Evolutionary conservation across 2,797 vertebrate genomes (phyloP).

Genomic region (Pampus argenteus): DNA sequence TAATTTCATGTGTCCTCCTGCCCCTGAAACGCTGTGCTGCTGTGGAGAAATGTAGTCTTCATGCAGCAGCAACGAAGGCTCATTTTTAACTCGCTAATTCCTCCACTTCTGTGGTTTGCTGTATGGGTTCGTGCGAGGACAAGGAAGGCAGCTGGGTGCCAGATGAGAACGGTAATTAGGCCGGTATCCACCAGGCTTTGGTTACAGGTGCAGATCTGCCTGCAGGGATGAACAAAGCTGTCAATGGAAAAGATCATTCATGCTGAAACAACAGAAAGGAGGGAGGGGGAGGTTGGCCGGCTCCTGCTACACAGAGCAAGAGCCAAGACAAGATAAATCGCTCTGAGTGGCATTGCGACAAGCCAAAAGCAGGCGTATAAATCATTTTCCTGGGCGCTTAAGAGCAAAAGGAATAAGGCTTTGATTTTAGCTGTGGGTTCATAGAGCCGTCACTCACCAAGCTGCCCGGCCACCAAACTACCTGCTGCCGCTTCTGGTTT

Average conservation of each 20-base stretch:
- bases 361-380: conserved; percentile 64
- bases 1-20: not conserved
- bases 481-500: conserved; percentile 31
- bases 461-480: conserved; percentile 9
- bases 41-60: conserved; percentile 7
- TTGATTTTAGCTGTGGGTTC: conserved; percentile 47
- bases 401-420: conserved; percentile 53
- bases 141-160: conserved; percentile 73
- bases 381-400: conserved; percentile 68
- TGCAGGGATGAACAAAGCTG: conserved; percentile 76
- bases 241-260: conserved; percentile 78
- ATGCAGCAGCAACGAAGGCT: conserved; percentile 31
- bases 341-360: conserved; percentile 72
- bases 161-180: conserved; percentile 79
- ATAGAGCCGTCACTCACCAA: not conserved
- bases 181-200: conserved; percentile 76
- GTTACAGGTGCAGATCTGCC: conserved; percentile 80
- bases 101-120: conserved; percentile 56
- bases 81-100: conserved; percentile 62
- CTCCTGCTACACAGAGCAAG: conserved; percentile 46
- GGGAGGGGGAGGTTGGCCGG: conserved; percentile 42
- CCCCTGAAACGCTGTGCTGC: not conserved
- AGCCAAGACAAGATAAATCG: conserved; percentile 75
- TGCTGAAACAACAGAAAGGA: conserved; percentile 74
- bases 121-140: conserved; percentile 75